These are phyloP conservation scores for Notarius quadriscutis DNA, from an alignment of 2,113 vertebrate genomes.

Conservation along the genomic window DNA sequence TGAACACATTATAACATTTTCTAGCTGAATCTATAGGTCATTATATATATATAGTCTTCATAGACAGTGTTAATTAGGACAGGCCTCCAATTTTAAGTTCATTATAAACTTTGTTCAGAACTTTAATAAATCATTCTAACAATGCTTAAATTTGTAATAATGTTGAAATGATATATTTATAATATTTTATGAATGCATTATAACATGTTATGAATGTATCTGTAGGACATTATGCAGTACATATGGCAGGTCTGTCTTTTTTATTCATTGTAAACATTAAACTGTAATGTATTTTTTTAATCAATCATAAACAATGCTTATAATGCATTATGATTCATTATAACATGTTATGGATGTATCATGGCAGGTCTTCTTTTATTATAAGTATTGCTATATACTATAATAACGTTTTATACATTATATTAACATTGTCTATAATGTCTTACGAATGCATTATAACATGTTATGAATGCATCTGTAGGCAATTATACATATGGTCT, in stretches of 20 bases:
- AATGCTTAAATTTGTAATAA: too few species aligned
- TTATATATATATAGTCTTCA: not conserved
- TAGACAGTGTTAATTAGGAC: not conserved
- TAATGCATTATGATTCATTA: not conserved
- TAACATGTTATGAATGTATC: not conserved
- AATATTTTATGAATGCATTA: not conserved
- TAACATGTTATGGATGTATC: not conserved
- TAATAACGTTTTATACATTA: too few species aligned
- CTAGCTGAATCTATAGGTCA: not conserved
- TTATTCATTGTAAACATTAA: too few species aligned
- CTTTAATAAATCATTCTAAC: not conserved
- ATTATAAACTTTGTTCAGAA: not conserved
- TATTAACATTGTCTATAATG: too few species aligned
- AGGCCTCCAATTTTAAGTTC: not conserved
- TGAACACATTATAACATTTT: too few species aligned
- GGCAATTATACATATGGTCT: not conserved
- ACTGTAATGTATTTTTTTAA: too few species aligned
- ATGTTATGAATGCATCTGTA: not conserved
- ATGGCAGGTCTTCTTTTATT: too few species aligned
- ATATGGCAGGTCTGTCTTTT: too few species aligned
- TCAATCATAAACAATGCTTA: too few species aligned
- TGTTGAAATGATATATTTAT: not conserved
- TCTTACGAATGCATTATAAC: too few species aligned
- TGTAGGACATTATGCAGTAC: too few species aligned
- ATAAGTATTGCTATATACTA: too few species aligned